phyloP scores from a whole-genome alignment of 2,797 vertebrate species.

The Sebastes wilsoni region DNA sequence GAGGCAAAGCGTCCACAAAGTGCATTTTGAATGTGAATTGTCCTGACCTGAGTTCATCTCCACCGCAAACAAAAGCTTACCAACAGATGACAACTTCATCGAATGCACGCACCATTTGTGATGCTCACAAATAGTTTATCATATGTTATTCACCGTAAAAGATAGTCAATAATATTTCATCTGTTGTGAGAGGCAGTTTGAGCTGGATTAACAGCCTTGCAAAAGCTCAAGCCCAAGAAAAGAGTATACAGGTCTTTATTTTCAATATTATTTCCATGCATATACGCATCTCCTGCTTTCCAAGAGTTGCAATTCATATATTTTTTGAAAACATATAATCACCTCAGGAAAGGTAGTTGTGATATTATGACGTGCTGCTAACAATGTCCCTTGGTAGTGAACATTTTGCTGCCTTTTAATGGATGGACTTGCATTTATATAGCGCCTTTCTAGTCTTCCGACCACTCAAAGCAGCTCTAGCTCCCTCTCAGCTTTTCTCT shows the following conservation, averaged over 20 bases:
- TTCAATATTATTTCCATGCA: not conserved
- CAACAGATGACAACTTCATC: conserved; percentile 15
- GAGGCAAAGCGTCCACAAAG: conserved; percentile 40
- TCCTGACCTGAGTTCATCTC: conserved; percentile 49
- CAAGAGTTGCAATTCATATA: not conserved
- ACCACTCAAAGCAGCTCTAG: too few species aligned
- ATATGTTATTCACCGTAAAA: not conserved
- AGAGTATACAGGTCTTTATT: not conserved
- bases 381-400: not conserved
- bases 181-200: conserved; percentile 13
- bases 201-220: conserved; percentile 33
- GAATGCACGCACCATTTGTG: not conserved
- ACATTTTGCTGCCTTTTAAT: too few species aligned
- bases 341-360: not conserved
- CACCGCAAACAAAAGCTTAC: conserved; percentile 31
- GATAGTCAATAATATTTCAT: conserved; percentile 26
- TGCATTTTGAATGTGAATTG: conserved; percentile 53
- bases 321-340: not conserved
- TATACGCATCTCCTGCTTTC: not conserved
- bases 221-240: not conserved
- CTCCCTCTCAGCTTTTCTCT: too few species aligned
- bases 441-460: too few species aligned
- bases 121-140: not conserved
- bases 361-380: not conserved
- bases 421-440: too few species aligned